Conservation (phyloP, 2,113 vertebrate species). For the Sylvia atricapilla region DNA sequence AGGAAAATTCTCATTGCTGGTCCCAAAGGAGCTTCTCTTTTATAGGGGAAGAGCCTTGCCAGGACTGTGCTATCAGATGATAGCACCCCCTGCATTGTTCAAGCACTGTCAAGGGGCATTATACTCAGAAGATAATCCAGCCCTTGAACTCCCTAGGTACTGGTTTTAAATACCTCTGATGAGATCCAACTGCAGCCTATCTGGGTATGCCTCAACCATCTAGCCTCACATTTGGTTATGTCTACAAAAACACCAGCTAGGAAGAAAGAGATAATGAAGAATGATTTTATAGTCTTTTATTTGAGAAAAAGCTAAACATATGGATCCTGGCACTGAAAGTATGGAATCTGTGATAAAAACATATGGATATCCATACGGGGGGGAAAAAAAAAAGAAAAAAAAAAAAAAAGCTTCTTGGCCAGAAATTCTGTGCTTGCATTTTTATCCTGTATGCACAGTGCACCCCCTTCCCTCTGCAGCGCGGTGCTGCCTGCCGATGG, state of each 20-base stretch:
- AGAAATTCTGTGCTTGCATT: slow-evolving; percentile 70
- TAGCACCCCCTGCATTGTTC: slow-evolving; percentile 24
- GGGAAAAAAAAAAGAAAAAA: background rate
- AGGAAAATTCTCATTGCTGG: background rate
- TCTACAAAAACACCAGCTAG: slow-evolving; percentile 62
- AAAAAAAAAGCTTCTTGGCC: slow-evolving; percentile 48
- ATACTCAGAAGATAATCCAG: slow-evolving; percentile 44
- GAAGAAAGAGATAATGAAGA: slow-evolving; percentile 72
- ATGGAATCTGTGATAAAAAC: slow-evolving; percentile 77
- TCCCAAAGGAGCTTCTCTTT: slow-evolving; percentile 6
- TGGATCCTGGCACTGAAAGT: slow-evolving; percentile 72
- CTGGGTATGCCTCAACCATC: background rate
- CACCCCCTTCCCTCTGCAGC: slow-evolving; percentile 47
- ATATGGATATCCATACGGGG: slow-evolving; percentile 77
- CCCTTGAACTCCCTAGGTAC: slow-evolving; percentile 8
- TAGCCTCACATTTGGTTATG: slow-evolving; percentile 33
- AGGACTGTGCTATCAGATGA: slow-evolving; percentile 40
- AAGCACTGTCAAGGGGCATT: slow-evolving; percentile 23
- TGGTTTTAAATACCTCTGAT: slow-evolving; percentile 32
- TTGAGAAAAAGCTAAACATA: slow-evolving; percentile 76
- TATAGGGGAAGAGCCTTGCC: background rate
- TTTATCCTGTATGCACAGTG: slow-evolving; percentile 65
- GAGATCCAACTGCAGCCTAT: background rate
- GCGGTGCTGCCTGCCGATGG: slow-evolving; percentile 35
- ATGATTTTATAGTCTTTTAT: slow-evolving; percentile 72